Evolutionary conservation across 2,888 invertebrate species (phyloP).

Genomic region (Dugesia japonica): DNA sequence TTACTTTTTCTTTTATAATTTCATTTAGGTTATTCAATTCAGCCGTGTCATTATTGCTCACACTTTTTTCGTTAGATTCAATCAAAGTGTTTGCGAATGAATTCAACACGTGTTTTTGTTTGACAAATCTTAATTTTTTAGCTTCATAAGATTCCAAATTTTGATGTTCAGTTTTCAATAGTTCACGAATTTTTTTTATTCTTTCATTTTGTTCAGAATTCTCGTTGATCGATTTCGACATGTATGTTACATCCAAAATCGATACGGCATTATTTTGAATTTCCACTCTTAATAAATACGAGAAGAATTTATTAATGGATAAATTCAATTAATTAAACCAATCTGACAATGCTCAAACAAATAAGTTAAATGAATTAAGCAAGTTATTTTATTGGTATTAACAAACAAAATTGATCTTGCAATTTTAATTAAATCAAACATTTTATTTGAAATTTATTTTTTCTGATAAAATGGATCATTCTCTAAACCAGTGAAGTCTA

Average conservation of each 20-base stretch:
- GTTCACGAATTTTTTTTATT: not conserved
- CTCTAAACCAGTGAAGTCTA: too few species aligned
- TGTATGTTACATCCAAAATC: not conserved
- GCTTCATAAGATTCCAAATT: constrained; percentile 2
- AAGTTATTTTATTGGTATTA: too few species aligned
- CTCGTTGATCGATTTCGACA: not conserved
- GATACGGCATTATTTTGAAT: not conserved
- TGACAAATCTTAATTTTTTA: constrained; percentile 34
- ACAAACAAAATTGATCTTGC: too few species aligned
- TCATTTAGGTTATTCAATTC: not conserved
- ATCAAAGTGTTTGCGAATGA: constrained; percentile 39
- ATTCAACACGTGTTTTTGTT: constrained; percentile 42
- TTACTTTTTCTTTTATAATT: not conserved
- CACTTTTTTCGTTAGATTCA: constrained; percentile 28
- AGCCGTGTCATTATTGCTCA: not conserved
- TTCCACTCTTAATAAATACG: not conserved
- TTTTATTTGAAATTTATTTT: too few species aligned
- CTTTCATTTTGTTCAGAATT: constrained; percentile 13
- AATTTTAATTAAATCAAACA: too few species aligned
- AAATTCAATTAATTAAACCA: too few species aligned
- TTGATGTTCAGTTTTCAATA: not conserved
- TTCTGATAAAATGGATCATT: too few species aligned
- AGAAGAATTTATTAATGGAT: too few species aligned
- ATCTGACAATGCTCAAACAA: too few species aligned
- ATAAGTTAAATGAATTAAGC: too few species aligned